Evolutionary conservation across 2,797 vertebrate genomes (phyloP).

Genomic region (Aulostomus chinensis): DNA sequence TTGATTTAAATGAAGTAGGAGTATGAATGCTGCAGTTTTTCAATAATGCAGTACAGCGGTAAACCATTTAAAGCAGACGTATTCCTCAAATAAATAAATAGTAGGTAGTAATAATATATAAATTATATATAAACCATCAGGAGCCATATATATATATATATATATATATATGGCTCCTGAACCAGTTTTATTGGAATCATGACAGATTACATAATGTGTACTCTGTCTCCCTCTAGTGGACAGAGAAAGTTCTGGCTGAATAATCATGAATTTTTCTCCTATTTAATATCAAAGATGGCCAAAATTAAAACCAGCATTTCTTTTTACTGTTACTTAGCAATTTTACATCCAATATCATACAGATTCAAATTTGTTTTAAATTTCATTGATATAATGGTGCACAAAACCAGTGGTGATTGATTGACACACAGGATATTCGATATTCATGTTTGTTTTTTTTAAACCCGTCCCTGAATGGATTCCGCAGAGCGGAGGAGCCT

Average conservation of each 20-base stretch:
- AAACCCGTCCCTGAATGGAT: slow-evolving; percentile 37
- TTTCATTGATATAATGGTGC: neutral
- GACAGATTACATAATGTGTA: slow-evolving; percentile 56
- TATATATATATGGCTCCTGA: neutral
- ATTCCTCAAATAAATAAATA: too few species aligned
- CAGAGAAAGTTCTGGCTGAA: neutral
- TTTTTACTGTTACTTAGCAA: neutral
- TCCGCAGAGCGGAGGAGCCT: slow-evolving; percentile 22
- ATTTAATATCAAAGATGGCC: neutral
- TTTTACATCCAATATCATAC: neutral
- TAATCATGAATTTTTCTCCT: neutral
- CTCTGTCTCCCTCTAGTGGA: slow-evolving; percentile 80
- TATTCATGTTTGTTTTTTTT: slow-evolving; percentile 39
- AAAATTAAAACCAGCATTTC: neutral
- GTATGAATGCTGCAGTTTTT: neutral
- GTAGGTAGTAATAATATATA: too few species aligned
- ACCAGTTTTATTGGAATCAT: neutral
- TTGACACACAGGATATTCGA: slow-evolving; percentile 20
- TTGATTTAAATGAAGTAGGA: neutral
- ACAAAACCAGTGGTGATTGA: neutral
- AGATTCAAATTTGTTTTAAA: too few species aligned
- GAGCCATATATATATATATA: too few species aligned
- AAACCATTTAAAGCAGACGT: too few species aligned
- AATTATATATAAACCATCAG: too few species aligned
- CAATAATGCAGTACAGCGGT: neutral